Base-by-base conservation (phyloP, 2,888 invertebrate species). In the Proisotoma minuta region DNA sequence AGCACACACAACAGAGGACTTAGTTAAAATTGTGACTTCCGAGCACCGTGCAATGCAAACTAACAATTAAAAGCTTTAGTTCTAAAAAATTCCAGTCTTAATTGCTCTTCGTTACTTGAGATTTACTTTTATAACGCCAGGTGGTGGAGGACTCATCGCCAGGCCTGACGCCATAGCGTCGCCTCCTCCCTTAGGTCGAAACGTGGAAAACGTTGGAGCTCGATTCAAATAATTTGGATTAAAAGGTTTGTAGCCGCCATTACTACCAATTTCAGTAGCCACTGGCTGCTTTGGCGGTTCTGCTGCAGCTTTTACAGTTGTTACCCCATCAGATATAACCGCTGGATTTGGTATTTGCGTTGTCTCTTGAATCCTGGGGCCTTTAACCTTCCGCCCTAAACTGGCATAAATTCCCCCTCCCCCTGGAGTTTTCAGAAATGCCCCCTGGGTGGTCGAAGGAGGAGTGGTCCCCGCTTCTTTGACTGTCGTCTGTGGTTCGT, bases 211-310 rank as follows among this genome's bases (percentile, higher is more conserved):
- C 1, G 72, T 73, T 4, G 43, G 4, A 27, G 72, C 54, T 24
- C 73, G 47, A 57, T 73, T 73, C 3, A 73, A 60, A 50, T 73
- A 73, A n/a, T n/a, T n/a, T 15, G 73, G 68, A 57, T 69, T 69
- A 52, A 71, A 73, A 15, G 73, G 68, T 58, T 73, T 73, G 49
- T 73, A 73, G 15, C 72, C 73, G 28, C 67, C 62, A 15, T 43
- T 51, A 10, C 20, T 24, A 5, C 34, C 10, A 18, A 29, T 15
- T 12, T 15, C 20, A 15, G 27, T 27, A 5, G 61, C 18, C 12
- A n/a, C 28, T 0, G 23, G 26, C 18, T 24, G 26, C 15, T 39
- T 43, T 3, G 3, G 10, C 29, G 62, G 57, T 24, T 54, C 50
- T 22, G 54, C 56, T 10, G 48, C 24, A 5, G n/a, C 43, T 49